phyloP scores from a whole-genome alignment of 2,113 vertebrate species.

The Castor canadensis region DNA sequence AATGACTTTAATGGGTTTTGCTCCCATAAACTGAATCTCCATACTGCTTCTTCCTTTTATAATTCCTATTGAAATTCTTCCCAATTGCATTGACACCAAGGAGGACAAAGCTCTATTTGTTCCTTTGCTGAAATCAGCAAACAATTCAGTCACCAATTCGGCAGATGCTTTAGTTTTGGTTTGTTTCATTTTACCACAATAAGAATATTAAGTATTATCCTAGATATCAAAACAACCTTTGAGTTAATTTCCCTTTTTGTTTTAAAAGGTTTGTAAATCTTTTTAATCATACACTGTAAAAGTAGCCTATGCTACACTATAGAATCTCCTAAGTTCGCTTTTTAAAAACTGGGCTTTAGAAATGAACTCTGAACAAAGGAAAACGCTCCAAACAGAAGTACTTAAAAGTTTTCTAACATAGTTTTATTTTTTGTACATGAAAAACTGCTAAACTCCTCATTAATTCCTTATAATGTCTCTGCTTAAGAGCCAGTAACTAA shows the following conservation, averaged over 20 bases:
- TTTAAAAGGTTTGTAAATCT: constrained; percentile 50
- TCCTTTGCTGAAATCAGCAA: constrained; percentile 73
- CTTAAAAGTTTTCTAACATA: constrained; percentile 67
- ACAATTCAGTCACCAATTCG: constrained; percentile 53
- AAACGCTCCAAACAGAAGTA: constrained; percentile 62
- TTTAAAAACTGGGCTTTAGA: constrained; percentile 55
- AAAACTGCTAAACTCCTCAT: constrained; percentile 71
- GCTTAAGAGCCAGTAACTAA: constrained; percentile 69
- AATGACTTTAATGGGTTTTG: constrained; percentile 43
- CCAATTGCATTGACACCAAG: constrained; percentile 44
- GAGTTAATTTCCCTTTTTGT: constrained; percentile 68
- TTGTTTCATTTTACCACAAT: constrained; percentile 50
- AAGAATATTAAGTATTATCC: constrained; percentile 71
- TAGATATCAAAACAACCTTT: constrained; percentile 49
- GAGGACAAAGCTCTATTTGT: constrained; percentile 73
- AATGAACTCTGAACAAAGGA: constrained; percentile 74
- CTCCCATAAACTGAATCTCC: constrained; percentile 57
- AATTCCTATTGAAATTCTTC: constrained; percentile 64
- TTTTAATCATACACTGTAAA: neutral
- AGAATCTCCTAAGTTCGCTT: constrained; percentile 41
- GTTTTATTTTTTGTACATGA: constrained; percentile 65
- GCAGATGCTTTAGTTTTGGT: constrained; percentile 62
- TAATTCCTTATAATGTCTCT: constrained; percentile 76
- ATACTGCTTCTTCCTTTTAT: constrained; percentile 61
- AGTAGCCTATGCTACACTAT: neutral